Percentiles rank a stretch among this genome's conserved stretches.
phyloP scores from a whole-genome alignment of 2,888 invertebrate genomes.

The Nymphalis c-album region DNA sequence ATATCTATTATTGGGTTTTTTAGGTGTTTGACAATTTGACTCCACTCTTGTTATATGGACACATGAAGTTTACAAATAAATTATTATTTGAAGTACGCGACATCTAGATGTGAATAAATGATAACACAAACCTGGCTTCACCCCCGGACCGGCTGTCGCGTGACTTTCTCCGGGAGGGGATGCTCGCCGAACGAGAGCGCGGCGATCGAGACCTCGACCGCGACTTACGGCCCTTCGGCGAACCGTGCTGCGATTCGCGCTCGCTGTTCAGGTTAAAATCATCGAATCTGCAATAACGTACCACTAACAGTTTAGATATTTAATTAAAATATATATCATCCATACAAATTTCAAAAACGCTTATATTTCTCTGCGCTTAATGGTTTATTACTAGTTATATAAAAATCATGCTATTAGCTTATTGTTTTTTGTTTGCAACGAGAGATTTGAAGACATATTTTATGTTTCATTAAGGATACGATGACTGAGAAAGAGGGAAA shows the following conservation, averaged over 20 bases:
- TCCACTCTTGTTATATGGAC: no score
- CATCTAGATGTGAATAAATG: neutral
- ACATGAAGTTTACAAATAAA: no score
- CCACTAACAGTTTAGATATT: no score
- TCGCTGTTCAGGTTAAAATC: slow-evolving; percentile 80
- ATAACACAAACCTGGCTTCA: slow-evolving; percentile 58
- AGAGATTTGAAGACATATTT: no score
- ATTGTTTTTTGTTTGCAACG: no score
- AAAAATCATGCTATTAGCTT: no score
- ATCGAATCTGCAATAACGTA: slow-evolving; percentile 62
- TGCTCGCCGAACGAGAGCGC: slow-evolving; percentile 49
- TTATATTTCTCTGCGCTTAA: neutral
- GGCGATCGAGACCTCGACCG: slow-evolving; percentile 49
- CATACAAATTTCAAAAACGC: neutral
- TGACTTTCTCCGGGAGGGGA: slow-evolving; percentile 62
- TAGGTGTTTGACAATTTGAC: no score
- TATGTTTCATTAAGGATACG: no score
- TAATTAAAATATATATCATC: neutral
- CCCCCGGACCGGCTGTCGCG: slow-evolving; percentile 71
- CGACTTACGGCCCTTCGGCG: slow-evolving; percentile 63
- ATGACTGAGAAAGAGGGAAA: no score
- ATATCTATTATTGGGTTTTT: no score
- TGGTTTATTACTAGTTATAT: no score
- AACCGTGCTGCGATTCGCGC: slow-evolving; percentile 57
- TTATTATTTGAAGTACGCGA: no score